Percentiles rank a stretch among this genome's conserved stretches.
These are phyloP conservation scores for Pissodes strobi DNA, from an alignment of 1,140 invertebrate genomes.

Conservation along the genomic window DNA sequence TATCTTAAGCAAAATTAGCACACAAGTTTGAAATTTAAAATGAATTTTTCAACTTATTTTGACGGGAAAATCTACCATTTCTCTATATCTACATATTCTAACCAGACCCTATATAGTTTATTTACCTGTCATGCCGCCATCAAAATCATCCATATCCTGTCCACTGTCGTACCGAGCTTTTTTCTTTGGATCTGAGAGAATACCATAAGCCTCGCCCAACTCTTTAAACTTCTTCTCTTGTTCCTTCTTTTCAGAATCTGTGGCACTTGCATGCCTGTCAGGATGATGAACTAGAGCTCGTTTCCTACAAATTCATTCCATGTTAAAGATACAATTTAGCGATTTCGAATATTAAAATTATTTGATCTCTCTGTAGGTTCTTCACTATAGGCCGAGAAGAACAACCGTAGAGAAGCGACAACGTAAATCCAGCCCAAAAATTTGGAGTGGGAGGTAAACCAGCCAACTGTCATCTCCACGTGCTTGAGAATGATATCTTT, in stretches of 20 bases:
- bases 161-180: constrained; percentile 90
- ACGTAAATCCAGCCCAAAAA: no score
- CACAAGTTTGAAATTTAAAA: neutral
- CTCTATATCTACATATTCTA: no score
- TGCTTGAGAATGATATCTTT: no score
- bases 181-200: constrained; percentile 92
- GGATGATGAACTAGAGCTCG: constrained; percentile 86
- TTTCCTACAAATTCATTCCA: constrained; percentile 61
- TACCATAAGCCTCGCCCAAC: constrained; percentile 93
- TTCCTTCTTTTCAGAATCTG: constrained; percentile 80
- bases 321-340: no score
- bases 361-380: no score
- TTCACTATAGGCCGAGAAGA: no score
- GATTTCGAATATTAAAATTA: no score
- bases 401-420: no score
- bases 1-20: no score
- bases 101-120: neutral
- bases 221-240: constrained; percentile 97
- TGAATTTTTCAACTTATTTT: neutral
- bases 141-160: constrained; percentile 73
- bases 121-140: constrained; percentile 57
- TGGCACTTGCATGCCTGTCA: constrained; percentile 87
- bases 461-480: no score
- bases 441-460: no score
- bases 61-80: no score